A percentile compares a stretch with the other conserved stretches of the same genome.
These are phyloP conservation scores for Chrysotoxum bicinctum DNA, from an alignment of 2,888 invertebrate species.

Conservation along the genomic window DNA sequence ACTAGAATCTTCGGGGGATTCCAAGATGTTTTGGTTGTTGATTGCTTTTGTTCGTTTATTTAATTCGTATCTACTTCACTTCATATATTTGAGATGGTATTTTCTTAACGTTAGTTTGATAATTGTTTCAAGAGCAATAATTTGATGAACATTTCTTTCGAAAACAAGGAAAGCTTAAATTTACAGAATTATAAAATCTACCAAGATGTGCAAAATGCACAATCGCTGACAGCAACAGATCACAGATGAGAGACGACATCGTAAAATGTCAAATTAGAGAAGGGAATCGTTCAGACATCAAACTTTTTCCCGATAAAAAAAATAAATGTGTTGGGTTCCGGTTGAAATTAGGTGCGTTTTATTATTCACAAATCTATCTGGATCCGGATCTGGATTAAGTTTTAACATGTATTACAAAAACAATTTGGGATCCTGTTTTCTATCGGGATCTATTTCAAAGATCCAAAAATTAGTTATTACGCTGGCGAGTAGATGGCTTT, in stretches of 20 bases:
- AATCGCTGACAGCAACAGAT: not conserved
- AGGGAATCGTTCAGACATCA: not conserved
- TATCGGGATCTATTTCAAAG: too few relatives aligned
- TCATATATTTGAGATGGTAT: not conserved
- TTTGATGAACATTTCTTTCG: not conserved
- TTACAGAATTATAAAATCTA: conserved; percentile 4
- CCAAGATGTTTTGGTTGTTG: not conserved
- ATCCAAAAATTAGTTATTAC: too few relatives aligned
- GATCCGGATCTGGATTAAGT: too few relatives aligned
- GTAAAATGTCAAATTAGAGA: not conserved
- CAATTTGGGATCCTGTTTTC: too few relatives aligned
- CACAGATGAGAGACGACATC: not conserved
- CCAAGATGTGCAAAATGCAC: not conserved
- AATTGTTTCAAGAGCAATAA: not conserved
- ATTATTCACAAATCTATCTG: too few relatives aligned
- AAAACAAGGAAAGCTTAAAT: not conserved
- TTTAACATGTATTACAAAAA: too few relatives aligned
- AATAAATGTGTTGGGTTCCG: too few relatives aligned
- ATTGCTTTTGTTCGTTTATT: not conserved
- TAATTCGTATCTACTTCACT: not conserved
- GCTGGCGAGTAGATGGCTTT: too few relatives aligned
- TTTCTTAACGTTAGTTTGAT: not conserved
- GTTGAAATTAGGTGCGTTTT: too few relatives aligned
- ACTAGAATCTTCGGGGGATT: not conserved
- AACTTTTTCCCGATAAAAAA: too few relatives aligned